Evolutionary conservation across 2,888 invertebrate genomes (phyloP).

Genomic region (Schrankia costaestrigalis): DNA sequence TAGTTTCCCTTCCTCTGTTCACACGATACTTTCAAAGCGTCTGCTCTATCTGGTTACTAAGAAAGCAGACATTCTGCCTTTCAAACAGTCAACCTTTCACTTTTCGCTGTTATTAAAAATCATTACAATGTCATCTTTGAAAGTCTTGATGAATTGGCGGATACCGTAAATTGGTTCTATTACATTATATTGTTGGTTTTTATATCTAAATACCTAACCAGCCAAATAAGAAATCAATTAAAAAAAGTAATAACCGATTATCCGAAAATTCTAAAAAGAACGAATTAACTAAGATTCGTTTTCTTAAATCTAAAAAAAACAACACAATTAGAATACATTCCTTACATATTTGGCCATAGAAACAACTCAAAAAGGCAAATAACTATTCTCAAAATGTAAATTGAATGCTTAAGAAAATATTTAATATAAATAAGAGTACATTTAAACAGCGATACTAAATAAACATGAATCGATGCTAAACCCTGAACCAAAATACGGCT

Average conservation of each 20-base stretch:
- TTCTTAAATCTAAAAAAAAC: too few relatives aligned
- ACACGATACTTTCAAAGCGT: constrained; percentile 70
- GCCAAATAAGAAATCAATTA: too few relatives aligned
- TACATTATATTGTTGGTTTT: too few relatives aligned
- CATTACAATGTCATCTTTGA: constrained; percentile 59
- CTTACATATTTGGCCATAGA: constrained; percentile 9
- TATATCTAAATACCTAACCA: too few relatives aligned
- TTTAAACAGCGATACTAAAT: constrained; percentile 32
- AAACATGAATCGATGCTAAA: constrained; percentile 41
- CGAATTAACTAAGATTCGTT: too few relatives aligned
- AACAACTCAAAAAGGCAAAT: constrained; percentile 12
- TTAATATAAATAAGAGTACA: constrained; percentile 20
- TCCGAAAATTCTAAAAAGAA: too few relatives aligned
- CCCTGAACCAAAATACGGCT: constrained; percentile 58
- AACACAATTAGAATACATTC: too few relatives aligned
- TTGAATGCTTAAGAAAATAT: constrained; percentile 23
- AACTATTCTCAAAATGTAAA: constrained; percentile 11
- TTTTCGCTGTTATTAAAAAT: constrained; percentile 69
- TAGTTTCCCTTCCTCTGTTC: constrained; percentile 63
- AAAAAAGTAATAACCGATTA: too few relatives aligned
- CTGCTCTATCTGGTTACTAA: constrained; percentile 68
- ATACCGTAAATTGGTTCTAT: constrained; percentile 18
- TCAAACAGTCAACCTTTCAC: constrained; percentile 67
- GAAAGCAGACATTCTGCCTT: constrained; percentile 56
- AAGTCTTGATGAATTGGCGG: constrained; percentile 45